Evolutionary conservation across 2,113 vertebrate species (phyloP), one percentile per base, ranked within the genome.

Genomic region (Dipodomys spectabilis): DNA sequence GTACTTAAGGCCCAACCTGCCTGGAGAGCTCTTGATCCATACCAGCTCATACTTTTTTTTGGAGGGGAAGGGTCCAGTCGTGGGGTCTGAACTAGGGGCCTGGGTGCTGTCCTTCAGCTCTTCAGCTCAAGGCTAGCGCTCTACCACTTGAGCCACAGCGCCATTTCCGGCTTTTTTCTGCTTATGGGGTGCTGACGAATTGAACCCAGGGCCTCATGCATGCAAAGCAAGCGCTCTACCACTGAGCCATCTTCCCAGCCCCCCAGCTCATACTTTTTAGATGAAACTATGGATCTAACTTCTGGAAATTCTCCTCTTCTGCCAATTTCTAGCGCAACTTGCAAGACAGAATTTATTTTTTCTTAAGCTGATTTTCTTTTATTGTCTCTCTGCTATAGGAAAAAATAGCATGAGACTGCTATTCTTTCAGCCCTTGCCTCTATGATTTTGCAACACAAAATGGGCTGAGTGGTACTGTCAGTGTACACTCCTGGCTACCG

Each of bases 241-340:
- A 39, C 39, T 39, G 39, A 39, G 39, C 39, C 39, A 39, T 6
- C 39, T 39, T 39, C 39, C 5, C 39, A 39, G 39, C 39, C 39
- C 39, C 39, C 39, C 39, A 49, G 49, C 49, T 49, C 49, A 12
- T 49, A 16, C 11, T 86, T 39, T 69, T 49, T 39, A 67, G 23
- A 35, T 18, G 78, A 62, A 89, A 84, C 68, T 25, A 81, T 0
- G 18, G 32, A 83, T 45, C 20, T 68, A 79, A 35, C 82, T 86
- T 88, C 83, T 94, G 57, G 68, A 89, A 93, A 93, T 60, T 60
- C 8, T 92, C 78, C 78, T 23, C 25, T 16, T 60, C 53, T 89
- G 73, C 6, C 68, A 81, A n/a, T 75, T 89, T 83, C 65, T 71
- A 13, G 60, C 13, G 39, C 2, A 67, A 53, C 35, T 35, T 80